phyloP scores from a whole-genome alignment of 2,797 vertebrate species.

The Gambelia wislizenii region DNA sequence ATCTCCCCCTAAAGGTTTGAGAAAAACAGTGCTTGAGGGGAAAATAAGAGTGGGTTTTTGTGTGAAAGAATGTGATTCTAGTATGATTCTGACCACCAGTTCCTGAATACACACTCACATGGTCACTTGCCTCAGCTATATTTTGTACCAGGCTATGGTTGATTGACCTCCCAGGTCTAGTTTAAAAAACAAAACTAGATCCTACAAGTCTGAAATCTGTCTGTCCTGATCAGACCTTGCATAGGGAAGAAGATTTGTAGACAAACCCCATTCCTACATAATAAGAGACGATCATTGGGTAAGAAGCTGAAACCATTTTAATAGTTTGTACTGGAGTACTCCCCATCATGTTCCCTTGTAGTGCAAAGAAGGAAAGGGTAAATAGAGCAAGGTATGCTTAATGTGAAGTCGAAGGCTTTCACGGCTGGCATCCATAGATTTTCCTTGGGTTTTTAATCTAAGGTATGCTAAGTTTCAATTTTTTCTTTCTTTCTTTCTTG shows the following conservation, averaged over 20 bases:
- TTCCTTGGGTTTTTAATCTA: too few relatives aligned
- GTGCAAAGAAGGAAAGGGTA: not conserved
- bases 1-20: too few relatives aligned
- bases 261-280: not conserved
- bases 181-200: not conserved
- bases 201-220: not conserved
- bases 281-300: not conserved
- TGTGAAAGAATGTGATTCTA: too few relatives aligned
- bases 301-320: not conserved
- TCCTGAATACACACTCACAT: not conserved
- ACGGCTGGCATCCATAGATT: too few relatives aligned
- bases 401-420: too few relatives aligned
- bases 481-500: too few relatives aligned
- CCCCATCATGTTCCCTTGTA: too few relatives aligned
- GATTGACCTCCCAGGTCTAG: not conserved
- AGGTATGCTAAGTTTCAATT: too few relatives aligned
- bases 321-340: not conserved
- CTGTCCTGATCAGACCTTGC: not conserved
- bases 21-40: too few relatives aligned
- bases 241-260: not conserved
- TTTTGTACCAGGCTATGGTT: not conserved
- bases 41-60: too few relatives aligned
- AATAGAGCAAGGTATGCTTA: not conserved
- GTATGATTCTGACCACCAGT: not conserved
- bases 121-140: too few relatives aligned